phyloP scores from a whole-genome alignment of 2,113 vertebrate species.

The Holacanthus passer region DNA sequence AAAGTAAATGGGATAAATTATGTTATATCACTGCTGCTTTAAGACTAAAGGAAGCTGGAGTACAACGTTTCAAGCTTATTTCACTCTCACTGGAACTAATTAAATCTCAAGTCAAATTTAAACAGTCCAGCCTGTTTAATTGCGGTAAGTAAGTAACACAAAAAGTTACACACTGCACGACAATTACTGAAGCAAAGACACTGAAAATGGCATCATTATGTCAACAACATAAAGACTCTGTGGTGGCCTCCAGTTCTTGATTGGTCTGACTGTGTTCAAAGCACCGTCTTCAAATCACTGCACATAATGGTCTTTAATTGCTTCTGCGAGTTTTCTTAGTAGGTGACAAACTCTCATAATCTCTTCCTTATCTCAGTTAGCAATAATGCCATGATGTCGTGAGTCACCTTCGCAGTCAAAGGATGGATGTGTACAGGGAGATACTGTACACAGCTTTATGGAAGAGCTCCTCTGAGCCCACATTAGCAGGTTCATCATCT shows the following conservation, averaged over 20 bases:
- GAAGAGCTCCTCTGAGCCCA: conserved; percentile 23
- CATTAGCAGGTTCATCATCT: conserved; percentile 45
- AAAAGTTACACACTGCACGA: neutral
- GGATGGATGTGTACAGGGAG: neutral
- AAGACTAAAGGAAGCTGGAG: neutral
- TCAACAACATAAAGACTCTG: neutral
- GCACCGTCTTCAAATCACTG: neutral
- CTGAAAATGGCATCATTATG: neutral
- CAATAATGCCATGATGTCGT: conserved; percentile 32
- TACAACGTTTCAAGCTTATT: conserved; percentile 11
- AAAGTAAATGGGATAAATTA: neutral
- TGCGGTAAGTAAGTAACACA: neutral
- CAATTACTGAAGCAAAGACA: conserved; percentile 8
- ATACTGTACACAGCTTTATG: conserved; percentile 5
- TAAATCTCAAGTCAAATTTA: neutral
- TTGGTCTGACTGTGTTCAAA: conserved; percentile 18
- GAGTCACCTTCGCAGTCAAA: conserved; percentile 11
- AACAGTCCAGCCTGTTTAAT: neutral
- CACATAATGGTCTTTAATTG: conserved; percentile 38
- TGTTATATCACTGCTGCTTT: neutral
- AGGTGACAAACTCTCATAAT: conserved; percentile 25
- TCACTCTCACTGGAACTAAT: neutral
- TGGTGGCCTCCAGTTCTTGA: neutral
- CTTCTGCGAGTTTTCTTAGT: conserved; percentile 38
- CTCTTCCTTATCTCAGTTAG: conserved; percentile 44